phyloP scores from a whole-genome alignment of 1,140 invertebrate species.

The Platyscapa corneri region DNA sequence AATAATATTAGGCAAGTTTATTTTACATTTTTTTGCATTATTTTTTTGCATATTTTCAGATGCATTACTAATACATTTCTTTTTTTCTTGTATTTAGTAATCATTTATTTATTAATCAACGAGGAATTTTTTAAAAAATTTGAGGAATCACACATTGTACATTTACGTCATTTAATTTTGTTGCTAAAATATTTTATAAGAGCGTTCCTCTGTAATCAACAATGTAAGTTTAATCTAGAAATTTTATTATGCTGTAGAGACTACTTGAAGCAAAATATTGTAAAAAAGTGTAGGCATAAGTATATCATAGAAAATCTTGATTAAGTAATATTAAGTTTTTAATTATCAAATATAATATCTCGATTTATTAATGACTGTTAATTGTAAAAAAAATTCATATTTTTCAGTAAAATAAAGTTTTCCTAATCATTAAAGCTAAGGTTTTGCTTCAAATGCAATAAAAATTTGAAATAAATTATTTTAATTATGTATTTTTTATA shows the following conservation, averaged over 20 bases:
- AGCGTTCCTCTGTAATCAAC: constrained; percentile 18
- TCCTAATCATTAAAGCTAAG: constrained; percentile 1
- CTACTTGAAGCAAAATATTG: constrained; percentile 14
- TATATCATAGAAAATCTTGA: constrained; percentile 20
- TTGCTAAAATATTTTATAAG: constrained; percentile 9
- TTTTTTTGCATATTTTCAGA: not conserved
- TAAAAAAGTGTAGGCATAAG: constrained; percentile 42
- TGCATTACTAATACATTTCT: not conserved
- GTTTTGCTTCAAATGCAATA: not conserved
- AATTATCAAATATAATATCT: constrained; percentile 35
- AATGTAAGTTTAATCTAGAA: constrained; percentile 17
- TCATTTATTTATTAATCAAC: constrained; percentile 40
- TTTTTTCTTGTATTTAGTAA: constrained; percentile 26
- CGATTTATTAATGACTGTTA: constrained; percentile 26
- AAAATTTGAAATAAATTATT: constrained; percentile 5
- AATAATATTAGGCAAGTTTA: not conserved
- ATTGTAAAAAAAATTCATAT: constrained; percentile 44
- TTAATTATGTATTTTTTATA: not conserved
- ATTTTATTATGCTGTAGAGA: constrained; percentile 15
- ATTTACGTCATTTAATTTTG: constrained; percentile 25
- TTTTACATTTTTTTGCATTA: constrained; percentile 4
- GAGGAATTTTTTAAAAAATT: constrained; percentile 47
- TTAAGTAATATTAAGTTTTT: constrained; percentile 2
- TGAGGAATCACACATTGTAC: constrained; percentile 43
- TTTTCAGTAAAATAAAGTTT: constrained; percentile 46